Percentiles rank a stretch among this genome's conserved stretches.
Conservation (phyloP, 2,888 invertebrate genomes). For the Eupeodes luniger region DNA sequence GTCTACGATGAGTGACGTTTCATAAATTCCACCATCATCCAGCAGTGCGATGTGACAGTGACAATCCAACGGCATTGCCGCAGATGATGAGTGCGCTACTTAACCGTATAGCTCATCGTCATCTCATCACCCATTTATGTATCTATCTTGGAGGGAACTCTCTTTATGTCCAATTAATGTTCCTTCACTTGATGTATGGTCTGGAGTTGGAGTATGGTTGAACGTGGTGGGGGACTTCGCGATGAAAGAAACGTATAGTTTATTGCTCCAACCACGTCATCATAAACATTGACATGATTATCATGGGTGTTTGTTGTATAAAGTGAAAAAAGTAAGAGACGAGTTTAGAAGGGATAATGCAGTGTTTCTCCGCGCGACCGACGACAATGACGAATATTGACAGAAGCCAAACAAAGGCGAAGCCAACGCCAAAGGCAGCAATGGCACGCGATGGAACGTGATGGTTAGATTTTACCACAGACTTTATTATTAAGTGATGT, state of each 20-base stretch:
- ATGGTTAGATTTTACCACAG: slow-evolving; percentile 38
- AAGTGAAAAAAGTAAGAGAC: background rate
- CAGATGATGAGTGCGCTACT: slow-evolving; percentile 62
- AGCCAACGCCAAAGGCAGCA: slow-evolving; percentile 4
- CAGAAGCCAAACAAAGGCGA: slow-evolving; percentile 71
- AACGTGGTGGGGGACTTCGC: slow-evolving; percentile 32
- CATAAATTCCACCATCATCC: slow-evolving; percentile 42
- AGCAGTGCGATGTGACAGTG: slow-evolving; percentile 18
- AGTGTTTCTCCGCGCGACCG: slow-evolving; percentile 51
- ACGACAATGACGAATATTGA: slow-evolving; percentile 63
- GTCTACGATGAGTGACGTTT: slow-evolving; percentile 60
- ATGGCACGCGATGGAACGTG: slow-evolving; percentile 61
- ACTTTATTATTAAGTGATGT: slow-evolving; percentile 30
- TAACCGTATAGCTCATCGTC: slow-evolving; percentile 14
- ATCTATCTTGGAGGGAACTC: slow-evolving; percentile 18
- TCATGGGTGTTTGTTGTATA: slow-evolving; percentile 23
- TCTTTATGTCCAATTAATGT: slow-evolving; percentile 71
- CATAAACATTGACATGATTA: slow-evolving; percentile 71
- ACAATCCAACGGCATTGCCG: slow-evolving; percentile 49
- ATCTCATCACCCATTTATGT: background rate
- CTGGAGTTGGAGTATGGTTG: slow-evolving; percentile 39
- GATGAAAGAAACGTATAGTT: slow-evolving; percentile 26
- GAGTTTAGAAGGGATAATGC: background rate
- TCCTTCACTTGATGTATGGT: slow-evolving; percentile 9
- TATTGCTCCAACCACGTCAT: slow-evolving; percentile 64